Percentiles rank a stretch among this genome's conserved stretches.
Evolutionary conservation across 2,113 vertebrate species (phyloP).

Genomic region (Corvus hawaiiensis): DNA sequence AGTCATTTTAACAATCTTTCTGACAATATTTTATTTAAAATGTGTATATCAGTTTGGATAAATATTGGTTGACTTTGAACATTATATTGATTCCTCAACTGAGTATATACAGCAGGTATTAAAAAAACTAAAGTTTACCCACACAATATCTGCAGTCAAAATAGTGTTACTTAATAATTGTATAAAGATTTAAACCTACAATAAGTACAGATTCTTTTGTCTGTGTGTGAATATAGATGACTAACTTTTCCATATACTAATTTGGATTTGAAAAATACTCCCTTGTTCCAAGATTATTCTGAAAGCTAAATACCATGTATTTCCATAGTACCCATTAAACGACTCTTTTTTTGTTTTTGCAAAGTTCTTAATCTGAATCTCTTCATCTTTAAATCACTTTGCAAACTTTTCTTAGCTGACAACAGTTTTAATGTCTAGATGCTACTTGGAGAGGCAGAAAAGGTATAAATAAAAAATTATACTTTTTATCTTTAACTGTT

Average conservation of each 20-base stretch:
- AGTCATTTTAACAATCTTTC: background rate
- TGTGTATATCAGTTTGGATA: background rate
- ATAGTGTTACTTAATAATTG: background rate
- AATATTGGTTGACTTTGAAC: background rate
- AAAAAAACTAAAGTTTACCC: background rate
- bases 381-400: background rate
- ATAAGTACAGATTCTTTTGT: background rate
- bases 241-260: background rate
- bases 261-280: background rate
- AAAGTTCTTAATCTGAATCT: background rate
- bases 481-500: background rate
- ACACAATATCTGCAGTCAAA: background rate
- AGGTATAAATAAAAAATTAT: background rate
- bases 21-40: background rate
- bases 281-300: background rate
- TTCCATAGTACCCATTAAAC: background rate
- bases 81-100: background rate
- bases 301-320: background rate
- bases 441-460: background rate
- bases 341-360: background rate
- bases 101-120: background rate
- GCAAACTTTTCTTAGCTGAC: background rate
- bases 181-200: background rate
- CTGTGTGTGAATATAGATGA: background rate
- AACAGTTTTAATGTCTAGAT: background rate